Base-by-base conservation (phyloP, 2,797 vertebrate species). In the Cryptoblepharus egeriae region DNA sequence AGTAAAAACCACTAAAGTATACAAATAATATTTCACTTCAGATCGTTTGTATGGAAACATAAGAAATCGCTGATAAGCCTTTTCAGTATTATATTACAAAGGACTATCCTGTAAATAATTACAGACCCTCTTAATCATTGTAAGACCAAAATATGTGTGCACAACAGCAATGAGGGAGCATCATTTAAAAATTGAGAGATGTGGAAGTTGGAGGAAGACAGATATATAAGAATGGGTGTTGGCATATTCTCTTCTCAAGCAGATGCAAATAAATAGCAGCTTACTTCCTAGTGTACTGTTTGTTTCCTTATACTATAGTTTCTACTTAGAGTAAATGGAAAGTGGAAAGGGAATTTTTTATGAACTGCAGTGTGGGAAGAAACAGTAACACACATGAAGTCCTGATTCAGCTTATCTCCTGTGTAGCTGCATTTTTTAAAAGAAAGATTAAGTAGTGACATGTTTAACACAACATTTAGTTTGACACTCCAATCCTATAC, bases 1-100 rank as follows among this genome's bases (percentile, higher is more conserved):
- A 92, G 87, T 45, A 15, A 82, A 75, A 49, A 32, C 74, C 85
- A 86, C 57, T 85, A 85, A 90, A 84, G 42, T 84, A 80, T 57
- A 4, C 15, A 81, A 83, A 85, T 72, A 77, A 80, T 57, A 75
- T 72, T 90, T 91, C 69, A 82, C 49, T 90, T 88, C 60, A 85
- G 83, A 79, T n/a, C 69, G 67, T 77, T 81, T 39, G 5, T 20
- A 77, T 26, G 32, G 37, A 69, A 74, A 81, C 5, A 87, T n/a
- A 81, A 55, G 28, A n/a, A 74, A 67, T 10, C 4, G 35, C 61
- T 74, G 61, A 39, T 67, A 64, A 64, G 32, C 16, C 26, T 81
- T 55, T 60, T 13, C 26, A 55, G 26, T 63, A 13, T 64, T 65
- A 55, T 22, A 49, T 64, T 57, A 57, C 45, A 65, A 81, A 70